Evolutionary conservation across 2,113 vertebrate genomes (phyloP).

Genomic region (Gavialis gangeticus): DNA sequence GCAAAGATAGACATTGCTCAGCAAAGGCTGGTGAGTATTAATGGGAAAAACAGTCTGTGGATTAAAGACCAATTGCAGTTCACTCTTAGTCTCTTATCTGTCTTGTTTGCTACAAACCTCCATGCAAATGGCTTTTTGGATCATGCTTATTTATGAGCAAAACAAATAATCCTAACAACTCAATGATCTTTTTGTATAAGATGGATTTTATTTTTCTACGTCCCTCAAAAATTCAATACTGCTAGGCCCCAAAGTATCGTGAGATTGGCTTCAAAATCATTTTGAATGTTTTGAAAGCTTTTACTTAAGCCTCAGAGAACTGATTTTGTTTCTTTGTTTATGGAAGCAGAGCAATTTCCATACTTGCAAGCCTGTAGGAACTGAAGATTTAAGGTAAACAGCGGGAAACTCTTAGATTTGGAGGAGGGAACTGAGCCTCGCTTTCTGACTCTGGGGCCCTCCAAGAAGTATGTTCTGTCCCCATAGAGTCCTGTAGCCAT

Average conservation of each 20-base stretch:
- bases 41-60: conserved; percentile 42
- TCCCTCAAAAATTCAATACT: not conserved
- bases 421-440: not conserved
- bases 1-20: not conserved
- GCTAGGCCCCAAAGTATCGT: not conserved
- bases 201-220: not conserved
- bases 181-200: not conserved
- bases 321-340: not conserved
- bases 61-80: conserved; percentile 53
- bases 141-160: conserved; percentile 54
- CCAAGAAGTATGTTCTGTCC: not conserved
- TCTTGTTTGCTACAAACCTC: conserved; percentile 46
- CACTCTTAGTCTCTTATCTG: conserved; percentile 35
- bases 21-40: conserved; percentile 29
- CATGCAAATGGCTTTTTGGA: conserved; percentile 31
- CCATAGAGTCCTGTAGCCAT: accelerated
- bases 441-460: not conserved
- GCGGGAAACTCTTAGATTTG: not conserved
- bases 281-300: conserved; percentile 13
- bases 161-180: conserved; percentile 20
- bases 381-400: not conserved
- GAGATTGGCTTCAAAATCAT: not conserved
- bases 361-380: not conserved
- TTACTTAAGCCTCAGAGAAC: not conserved
- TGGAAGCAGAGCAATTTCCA: not conserved